Evolutionary conservation across 2,797 vertebrate species (phyloP), one percentile per base, ranked within the genome.

Genomic region (Remorina albescens): DNA sequence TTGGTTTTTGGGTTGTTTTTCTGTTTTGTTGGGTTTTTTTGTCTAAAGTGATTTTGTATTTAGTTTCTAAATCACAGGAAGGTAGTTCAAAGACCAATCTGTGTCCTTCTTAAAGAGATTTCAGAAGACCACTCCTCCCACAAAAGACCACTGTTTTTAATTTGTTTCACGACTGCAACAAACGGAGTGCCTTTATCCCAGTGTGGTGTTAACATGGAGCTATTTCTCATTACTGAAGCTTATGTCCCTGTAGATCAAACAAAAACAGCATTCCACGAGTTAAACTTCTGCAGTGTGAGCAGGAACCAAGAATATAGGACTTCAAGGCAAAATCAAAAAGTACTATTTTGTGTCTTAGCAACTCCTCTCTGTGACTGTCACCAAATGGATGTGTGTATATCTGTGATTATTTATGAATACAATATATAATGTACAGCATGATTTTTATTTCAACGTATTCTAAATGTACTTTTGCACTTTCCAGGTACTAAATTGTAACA

Each of bases 391-490:
- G 84, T 95, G 90, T 98, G 93, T 97, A 96, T 96, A 96, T 97
- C 90, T 91, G 95, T 95, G 96, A 94, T 95, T 96, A 95, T 95
- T 95, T 95, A 96, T 96, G 90, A 94, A 94, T 91, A 91, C 85
- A 51, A 82, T 94, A 93, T 93, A 92, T 93, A 90, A 92, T 98
- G 96, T 98, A 98, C 95, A 98, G 96, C 95, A 95, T 96, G 95
- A 94, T 91, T 96, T 94, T 96, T 95, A 97, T 95, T 95, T 94
- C 86, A 85, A 92, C 77, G 83, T 93, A 84, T 88, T 92, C 91
- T 78, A 94, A 93, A 92, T 93, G 87, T 94, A 90, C 92, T 93
- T 97, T 96, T 97, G 97, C 97, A 98, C 97, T 97, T 98, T 96
- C 94, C 95, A 95, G 95, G 95, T 95, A 95, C 95, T 95, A 93